Evolutionary conservation across 2,797 vertebrate species (phyloP), one percentile per base, ranked within the genome.

Genomic region (Limnodromus scolopaceus): DNA sequence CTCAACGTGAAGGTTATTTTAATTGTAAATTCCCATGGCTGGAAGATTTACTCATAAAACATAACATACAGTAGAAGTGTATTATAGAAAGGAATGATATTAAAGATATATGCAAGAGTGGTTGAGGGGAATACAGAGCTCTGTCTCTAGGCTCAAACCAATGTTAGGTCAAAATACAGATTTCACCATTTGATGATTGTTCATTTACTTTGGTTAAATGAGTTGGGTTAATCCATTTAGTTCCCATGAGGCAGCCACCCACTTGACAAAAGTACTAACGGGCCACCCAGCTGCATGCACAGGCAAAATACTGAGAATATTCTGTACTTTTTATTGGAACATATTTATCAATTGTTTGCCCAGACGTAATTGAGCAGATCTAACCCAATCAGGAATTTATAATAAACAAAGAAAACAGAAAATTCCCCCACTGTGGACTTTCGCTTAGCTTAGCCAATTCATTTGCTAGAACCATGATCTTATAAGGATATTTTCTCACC

Each of bases 31-130:
- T 95, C 63, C 63, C 55, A 36, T 25, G 70, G 55, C 43, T 93
- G 66, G 55, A 91, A 89, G 77, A 84, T 88, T 94, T 95, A 92
- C 51, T 95, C 18, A 46, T 90, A 80, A 93, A 95, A 87, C 53
- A 55, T 49, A 93, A 24, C 18, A 10, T n/a, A 32, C 16, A 63
- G n/a, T 58, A 66, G 0, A 4, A 63, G 7, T 27, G 11, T 45
- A 36, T 76, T 58, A n/a, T n/a, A 48, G 66, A 81, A 65, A 90
- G 13, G 54, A 66, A 54, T 55, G 61, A 48, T 82, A 92, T 36
- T 94, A 89, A 90, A 95, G 48, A 66, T 64, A 55, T 6, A 45
- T 64, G 77, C 86, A 85, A 20, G 55, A 80, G 51, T 57, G 39
- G 18, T 74, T 95, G 63, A 77, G 46, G 28, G 55, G 28, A 84